Conservation (phyloP, 2,113 vertebrate genomes). For the Anguilla japonica region DNA sequence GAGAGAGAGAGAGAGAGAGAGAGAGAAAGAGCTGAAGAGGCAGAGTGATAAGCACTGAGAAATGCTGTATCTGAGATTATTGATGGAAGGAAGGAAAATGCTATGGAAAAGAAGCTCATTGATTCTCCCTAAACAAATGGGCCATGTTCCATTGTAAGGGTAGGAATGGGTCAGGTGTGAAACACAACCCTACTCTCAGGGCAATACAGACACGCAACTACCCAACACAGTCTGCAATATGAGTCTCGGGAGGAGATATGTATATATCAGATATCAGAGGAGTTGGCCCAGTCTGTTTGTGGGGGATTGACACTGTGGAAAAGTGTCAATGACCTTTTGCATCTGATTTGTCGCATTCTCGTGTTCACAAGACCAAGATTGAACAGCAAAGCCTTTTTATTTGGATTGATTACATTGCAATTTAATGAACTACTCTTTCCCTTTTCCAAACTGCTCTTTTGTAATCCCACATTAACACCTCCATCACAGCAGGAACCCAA, state of each 20-base stretch:
- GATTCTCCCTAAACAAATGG: no score
- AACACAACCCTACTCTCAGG: no score
- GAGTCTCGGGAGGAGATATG: no score
- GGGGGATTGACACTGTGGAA: background rate
- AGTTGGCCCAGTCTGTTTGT: background rate
- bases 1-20: background rate
- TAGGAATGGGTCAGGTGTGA: background rate
- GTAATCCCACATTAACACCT: no score
- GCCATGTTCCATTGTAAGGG: no score
- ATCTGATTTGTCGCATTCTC: background rate
- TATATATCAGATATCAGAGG: no score
- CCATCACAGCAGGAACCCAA: no score
- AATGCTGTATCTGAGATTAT: background rate
- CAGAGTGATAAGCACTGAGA: slow-evolving; percentile 38
- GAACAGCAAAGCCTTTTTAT: no score
- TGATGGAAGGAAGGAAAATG: background rate
- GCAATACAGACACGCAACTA: background rate
- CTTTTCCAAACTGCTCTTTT: no score
- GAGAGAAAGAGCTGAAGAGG: slow-evolving; percentile 54
- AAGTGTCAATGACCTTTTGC: background rate
- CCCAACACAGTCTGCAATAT: no score
- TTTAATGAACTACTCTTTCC: no score
- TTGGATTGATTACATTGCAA: no score
- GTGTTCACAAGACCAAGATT: background rate
- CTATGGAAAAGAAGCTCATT: background rate